These are phyloP conservation scores for Heptranchias perlo DNA, from an alignment of 2,113 vertebrate genomes.

Conservation along the genomic window DNA sequence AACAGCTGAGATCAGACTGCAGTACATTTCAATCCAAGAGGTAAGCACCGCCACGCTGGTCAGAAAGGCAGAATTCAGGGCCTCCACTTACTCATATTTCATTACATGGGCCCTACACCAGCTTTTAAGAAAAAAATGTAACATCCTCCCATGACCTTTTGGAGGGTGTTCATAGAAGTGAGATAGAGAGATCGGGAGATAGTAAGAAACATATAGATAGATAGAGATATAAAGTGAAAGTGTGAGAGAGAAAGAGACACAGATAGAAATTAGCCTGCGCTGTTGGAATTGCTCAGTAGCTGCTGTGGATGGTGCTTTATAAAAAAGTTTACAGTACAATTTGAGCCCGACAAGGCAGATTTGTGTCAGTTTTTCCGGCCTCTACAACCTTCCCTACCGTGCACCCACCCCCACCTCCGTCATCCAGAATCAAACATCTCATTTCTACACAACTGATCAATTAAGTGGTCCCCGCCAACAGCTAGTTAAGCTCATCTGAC, in stretches of 20 bases:
- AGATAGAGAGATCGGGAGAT: background rate
- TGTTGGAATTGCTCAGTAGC: too few relatives aligned
- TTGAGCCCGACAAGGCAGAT: background rate
- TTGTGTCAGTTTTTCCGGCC: background rate
- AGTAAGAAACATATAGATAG: background rate
- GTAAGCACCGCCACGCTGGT: background rate
- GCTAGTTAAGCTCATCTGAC: background rate
- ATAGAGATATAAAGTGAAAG: too few relatives aligned
- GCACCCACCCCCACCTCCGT: background rate
- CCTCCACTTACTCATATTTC: background rate
- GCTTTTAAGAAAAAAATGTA: background rate
- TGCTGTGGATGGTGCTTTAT: background rate
- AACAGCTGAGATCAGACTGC: background rate
- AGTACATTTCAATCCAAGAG: background rate
- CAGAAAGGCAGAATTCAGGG: background rate
- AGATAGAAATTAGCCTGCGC: background rate
- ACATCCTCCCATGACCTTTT: background rate
- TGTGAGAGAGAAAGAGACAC: background rate
- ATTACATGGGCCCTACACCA: background rate
- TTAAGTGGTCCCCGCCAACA: background rate
- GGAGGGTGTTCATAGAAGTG: background rate
- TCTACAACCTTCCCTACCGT: background rate
- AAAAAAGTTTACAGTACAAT: background rate
- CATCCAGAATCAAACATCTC: background rate
- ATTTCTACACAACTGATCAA: background rate